phyloP scores from a whole-genome alignment of 2,888 invertebrate species.

The Hypsopygia costalis region DNA sequence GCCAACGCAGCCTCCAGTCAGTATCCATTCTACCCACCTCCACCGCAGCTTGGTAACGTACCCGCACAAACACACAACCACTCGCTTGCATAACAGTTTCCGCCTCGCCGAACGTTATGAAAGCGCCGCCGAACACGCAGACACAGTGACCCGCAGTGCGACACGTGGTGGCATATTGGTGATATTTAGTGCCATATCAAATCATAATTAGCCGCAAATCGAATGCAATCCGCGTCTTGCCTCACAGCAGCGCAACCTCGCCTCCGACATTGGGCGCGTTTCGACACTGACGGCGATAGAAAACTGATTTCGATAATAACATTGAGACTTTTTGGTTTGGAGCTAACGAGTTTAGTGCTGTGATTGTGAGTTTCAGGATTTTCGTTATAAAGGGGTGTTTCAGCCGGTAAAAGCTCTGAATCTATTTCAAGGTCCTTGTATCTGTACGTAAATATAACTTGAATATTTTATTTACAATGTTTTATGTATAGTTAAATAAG shows the following conservation, averaged over 20 bases:
- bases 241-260: conserved; percentile 41
- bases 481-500: no score
- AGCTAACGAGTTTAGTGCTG: conserved; percentile 1
- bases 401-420: no score
- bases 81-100: conserved; percentile 34
- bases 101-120: conserved; percentile 31
- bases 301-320: conserved; percentile 53
- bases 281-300: conserved; percentile 41
- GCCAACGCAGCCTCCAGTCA: conserved; percentile 19
- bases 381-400: neutral
- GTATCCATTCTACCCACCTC: conserved; percentile 16
- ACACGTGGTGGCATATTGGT: conserved; percentile 18
- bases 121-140: conserved; percentile 23
- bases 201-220: conserved; percentile 20
- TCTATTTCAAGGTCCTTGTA: no score
- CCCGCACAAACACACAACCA: conserved; percentile 19
- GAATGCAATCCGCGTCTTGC: conserved; percentile 34
- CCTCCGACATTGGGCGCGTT: conserved; percentile 42
- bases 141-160: conserved; percentile 8
- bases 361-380: conserved; percentile 8
- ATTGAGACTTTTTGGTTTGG: conserved; percentile 26
- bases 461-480: no score
- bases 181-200: conserved; percentile 20
- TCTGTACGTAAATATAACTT: no score
- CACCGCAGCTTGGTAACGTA: conserved; percentile 28